Percentiles rank a stretch among this genome's conserved stretches.
Conservation (phyloP, 1,140 invertebrate species). For the Drosophila mauritiana region DNA sequence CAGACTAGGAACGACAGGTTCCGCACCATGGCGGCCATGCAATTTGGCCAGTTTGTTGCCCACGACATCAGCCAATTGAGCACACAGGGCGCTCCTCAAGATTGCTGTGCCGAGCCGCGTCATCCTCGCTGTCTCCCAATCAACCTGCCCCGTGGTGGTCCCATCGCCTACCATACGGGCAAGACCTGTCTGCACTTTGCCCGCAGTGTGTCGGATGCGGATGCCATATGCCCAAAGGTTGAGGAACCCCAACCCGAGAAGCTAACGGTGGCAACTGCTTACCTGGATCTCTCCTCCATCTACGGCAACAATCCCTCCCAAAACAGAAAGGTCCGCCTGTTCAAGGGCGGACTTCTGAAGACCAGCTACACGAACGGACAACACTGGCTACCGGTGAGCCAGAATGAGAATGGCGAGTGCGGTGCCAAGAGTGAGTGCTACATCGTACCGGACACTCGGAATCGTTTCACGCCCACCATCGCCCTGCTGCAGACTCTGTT, state of each 20-base stretch:
- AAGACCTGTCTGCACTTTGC: slow-evolving; percentile 92
- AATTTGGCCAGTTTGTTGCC: slow-evolving; percentile 94
- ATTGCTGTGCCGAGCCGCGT: slow-evolving; percentile 75
- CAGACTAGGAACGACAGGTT: slow-evolving; percentile 88
- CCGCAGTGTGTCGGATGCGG: slow-evolving; percentile 89
- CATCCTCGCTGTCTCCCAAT: slow-evolving; percentile 91
- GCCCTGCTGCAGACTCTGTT: slow-evolving; percentile 93
- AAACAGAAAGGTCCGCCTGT: slow-evolving; percentile 87
- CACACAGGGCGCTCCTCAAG: slow-evolving; percentile 88
- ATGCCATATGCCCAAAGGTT: slow-evolving; percentile 87
- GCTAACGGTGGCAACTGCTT: slow-evolving; percentile 92
- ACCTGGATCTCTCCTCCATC: slow-evolving; percentile 92
- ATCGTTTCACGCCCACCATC: slow-evolving; percentile 93
- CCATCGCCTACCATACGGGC: slow-evolving; percentile 87
- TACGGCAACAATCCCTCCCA: slow-evolving; percentile 90
- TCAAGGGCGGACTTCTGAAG: slow-evolving; percentile 87
- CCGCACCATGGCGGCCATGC: slow-evolving; percentile 91
- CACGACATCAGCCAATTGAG: slow-evolving; percentile 92
- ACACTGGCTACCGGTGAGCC: slow-evolving; percentile 88
- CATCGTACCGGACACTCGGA: slow-evolving; percentile 90
- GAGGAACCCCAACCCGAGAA: slow-evolving; percentile 88
- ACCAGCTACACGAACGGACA: slow-evolving; percentile 87
- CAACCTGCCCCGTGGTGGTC: slow-evolving; percentile 91
- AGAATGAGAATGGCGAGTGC: slow-evolving; percentile 88
- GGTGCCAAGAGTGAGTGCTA: slow-evolving; percentile 88